Percentiles rank a stretch among this genome's conserved stretches.
Evolutionary conservation across 2,113 vertebrate genomes (phyloP).

Genomic region (Xenopus borealis): DNA sequence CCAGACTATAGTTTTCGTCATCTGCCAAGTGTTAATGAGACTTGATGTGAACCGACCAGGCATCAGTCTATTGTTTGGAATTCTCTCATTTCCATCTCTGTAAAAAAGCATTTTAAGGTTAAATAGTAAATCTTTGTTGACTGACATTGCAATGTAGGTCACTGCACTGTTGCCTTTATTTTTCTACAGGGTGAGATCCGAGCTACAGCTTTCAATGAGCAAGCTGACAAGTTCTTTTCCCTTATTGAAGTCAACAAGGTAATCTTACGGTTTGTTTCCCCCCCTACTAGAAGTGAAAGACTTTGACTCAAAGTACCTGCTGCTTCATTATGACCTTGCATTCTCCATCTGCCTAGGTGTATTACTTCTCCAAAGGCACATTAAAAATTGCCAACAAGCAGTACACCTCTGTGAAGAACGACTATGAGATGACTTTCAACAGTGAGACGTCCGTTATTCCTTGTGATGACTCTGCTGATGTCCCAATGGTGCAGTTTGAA

Average conservation of each 20-base stretch:
- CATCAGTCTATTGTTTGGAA: not conserved
- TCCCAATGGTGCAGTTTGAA: conserved; percentile 87
- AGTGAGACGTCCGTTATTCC: conserved; percentile 84
- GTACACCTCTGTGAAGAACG: conserved; percentile 90
- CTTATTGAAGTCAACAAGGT: conserved; percentile 93
- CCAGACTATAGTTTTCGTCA: not conserved
- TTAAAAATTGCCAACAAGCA: conserved; percentile 97
- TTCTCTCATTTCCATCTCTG: no score
- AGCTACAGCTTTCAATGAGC: conserved; percentile 91
- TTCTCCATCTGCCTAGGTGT: conserved; percentile 74
- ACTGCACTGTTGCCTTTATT: not conserved
- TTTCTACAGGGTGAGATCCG: conserved; percentile 87
- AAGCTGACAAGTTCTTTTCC: conserved; percentile 90
- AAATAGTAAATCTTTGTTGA: no score
- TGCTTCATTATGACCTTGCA: conserved; percentile 9
- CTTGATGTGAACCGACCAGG: not conserved
- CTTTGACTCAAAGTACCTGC: not conserved
- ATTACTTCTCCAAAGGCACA: conserved; percentile 88
- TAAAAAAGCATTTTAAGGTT: no score
- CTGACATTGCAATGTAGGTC: not conserved
- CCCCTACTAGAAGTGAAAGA: not conserved
- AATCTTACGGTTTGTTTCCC: conserved; percentile 25
- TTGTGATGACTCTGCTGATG: conserved; percentile 82
- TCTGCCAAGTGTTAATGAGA: not conserved
- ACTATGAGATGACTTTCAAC: conserved; percentile 95